Evolutionary conservation across 2,113 vertebrate species (phyloP), one percentile per base, ranked within the genome.

Genomic region (Nycticryphes semicollaris): DNA sequence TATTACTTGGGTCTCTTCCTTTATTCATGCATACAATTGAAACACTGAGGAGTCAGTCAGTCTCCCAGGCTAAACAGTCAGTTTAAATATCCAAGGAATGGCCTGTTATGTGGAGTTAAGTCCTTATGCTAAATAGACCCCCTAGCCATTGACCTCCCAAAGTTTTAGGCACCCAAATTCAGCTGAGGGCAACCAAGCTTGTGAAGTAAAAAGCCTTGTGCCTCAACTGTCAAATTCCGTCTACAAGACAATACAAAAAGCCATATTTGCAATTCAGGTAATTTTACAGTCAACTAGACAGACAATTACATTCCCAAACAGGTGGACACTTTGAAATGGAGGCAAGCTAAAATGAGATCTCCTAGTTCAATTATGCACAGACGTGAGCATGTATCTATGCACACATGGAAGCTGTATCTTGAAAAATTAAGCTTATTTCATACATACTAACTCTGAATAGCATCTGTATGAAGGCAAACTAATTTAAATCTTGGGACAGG

Each of bases 161-260:
- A 73, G 83, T 69, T 92, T 94, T 78, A 93, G 80, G 84, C 62
- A 89, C 62, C 91, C 12, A 81, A 86, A 91, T 89, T 92, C 95
- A 93, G 79, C 48, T 95, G 93, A 96, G 76, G 86, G 28, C 72
- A 92, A 95, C 51, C 43, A 56, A 93, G 10, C 12, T 50, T 43
- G 64, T 39, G 10, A 39, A 89, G 48, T 53, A 93, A 92, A 96
- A 93, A 84, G 72, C 64, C 50, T 72, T 48, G 7, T 74, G 82
- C 77, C 77, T 67, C 23, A 87, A 60, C 27, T 93, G 72, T n/a
- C 51, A 37, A 56, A 84, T 70, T 94, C 37, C 76, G 94, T 92
- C 90, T 63, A 62, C 45, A 45, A 75, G 69, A 60, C 5, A 28
- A 92, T 7, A 45, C 47, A 94, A 94, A 53, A 94, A 84, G 78